These are phyloP conservation scores for Rhodophaea formosa DNA, from an alignment of 2,888 invertebrate species.

Conservation along the genomic window DNA sequence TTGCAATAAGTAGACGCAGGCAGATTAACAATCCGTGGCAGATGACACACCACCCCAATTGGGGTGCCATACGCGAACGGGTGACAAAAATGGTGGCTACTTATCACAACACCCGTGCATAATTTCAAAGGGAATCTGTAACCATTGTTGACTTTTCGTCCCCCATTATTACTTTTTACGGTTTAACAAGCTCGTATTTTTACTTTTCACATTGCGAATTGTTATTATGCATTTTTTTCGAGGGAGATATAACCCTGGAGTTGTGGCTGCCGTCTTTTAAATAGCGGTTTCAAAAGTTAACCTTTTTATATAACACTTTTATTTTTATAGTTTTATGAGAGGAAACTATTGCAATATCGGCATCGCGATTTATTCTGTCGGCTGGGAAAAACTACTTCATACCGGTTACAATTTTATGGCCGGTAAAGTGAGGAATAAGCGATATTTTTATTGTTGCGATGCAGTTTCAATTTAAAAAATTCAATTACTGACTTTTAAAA, in stretches of 20 bases:
- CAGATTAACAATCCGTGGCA: slow-evolving; percentile 15
- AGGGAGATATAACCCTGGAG: slow-evolving; percentile 53
- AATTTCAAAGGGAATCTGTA: slow-evolving; percentile 56
- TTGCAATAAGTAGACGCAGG: slow-evolving; percentile 8
- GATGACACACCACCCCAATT: slow-evolving; percentile 23
- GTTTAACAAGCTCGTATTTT: slow-evolving; percentile 79
- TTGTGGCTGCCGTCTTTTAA: slow-evolving; percentile 31
- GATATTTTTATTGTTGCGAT: not conserved
- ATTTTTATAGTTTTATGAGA: slow-evolving; percentile 7
- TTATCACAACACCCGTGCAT: slow-evolving; percentile 55
- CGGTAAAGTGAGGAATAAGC: not conserved
- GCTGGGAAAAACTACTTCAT: not conserved
- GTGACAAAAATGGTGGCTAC: slow-evolving; percentile 43
- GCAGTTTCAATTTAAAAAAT: not conserved
- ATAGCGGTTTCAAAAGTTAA: slow-evolving; percentile 2
- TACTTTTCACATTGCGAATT: slow-evolving; percentile 77
- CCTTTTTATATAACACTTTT: slow-evolving; percentile 5
- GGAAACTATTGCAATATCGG: slow-evolving; percentile 8
- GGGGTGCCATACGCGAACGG: slow-evolving; percentile 28
- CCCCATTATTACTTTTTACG: slow-evolving; percentile 80
- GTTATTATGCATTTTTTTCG: slow-evolving; percentile 65
- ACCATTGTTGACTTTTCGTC: slow-evolving; percentile 75
- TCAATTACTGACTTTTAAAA: no score
- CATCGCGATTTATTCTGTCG: not conserved
- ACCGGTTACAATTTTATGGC: slow-evolving; percentile 6